A percentile compares a stretch with the other conserved stretches of the same genome.
These are phyloP conservation scores for Mormoops blainvillei DNA, from an alignment of 2,113 vertebrate species.

Conservation along the genomic window DNA sequence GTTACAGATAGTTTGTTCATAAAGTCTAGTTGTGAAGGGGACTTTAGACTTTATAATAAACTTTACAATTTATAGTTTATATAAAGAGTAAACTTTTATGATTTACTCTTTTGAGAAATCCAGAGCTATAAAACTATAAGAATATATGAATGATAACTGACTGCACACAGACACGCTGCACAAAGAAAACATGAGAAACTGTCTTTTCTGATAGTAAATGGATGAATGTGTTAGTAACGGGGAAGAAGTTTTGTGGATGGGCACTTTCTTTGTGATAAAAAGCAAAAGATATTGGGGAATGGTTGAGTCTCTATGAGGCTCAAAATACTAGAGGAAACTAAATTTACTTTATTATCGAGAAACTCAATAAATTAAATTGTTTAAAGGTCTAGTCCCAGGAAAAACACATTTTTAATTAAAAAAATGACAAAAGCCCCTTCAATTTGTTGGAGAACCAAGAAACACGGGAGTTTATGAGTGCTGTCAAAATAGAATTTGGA, in stretches of 20 bases:
- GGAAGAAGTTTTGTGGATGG: not conserved
- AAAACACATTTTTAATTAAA: not conserved
- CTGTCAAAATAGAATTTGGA: not conserved
- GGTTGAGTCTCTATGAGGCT: not conserved
- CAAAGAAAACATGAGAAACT: not conserved
- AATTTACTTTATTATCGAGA: slow-evolving; percentile 15
- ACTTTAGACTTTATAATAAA: slow-evolving; percentile 16
- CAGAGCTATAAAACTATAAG: not conserved
- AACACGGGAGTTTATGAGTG: not conserved
- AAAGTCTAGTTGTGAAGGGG: not conserved
- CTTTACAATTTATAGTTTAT: too few species aligned
- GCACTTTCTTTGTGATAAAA: not conserved
- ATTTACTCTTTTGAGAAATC: not conserved
- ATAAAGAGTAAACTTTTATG: slow-evolving; percentile 1
- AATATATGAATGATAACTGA: not conserved
- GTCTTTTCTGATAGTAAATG: not conserved
- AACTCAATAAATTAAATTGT: not conserved
- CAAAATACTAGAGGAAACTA: not conserved
- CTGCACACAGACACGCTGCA: not conserved
- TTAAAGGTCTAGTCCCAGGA: slow-evolving; percentile 2
- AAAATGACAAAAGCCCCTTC: not conserved
- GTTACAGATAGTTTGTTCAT: slow-evolving; percentile 2
- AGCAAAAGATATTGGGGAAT: not conserved
- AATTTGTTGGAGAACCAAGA: not conserved
- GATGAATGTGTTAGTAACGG: not conserved